Evolutionary conservation across 2,888 invertebrate species (phyloP), one percentile per base, ranked within the genome.

Genomic region (Thereva nobilitata): DNA sequence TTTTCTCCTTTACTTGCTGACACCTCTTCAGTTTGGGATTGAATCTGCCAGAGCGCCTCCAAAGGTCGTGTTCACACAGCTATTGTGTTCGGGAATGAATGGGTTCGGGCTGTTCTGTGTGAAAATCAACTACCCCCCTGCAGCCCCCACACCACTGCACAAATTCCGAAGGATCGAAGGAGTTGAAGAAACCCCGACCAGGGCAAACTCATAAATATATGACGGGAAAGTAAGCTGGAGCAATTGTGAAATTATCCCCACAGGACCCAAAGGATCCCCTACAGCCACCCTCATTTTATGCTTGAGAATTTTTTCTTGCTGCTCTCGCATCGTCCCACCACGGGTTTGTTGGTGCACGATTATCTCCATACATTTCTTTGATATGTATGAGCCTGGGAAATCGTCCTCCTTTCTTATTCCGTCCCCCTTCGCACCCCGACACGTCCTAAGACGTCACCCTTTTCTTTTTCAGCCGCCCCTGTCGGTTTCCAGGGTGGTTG

Each of bases 361-460:
- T 61, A 61, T 61, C 61, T 61, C 50, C 61, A 61, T 61, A 49
- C 61, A 61, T 61, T 61, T 61, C 61, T 61, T 61, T 61, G 61
- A 61, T 61, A 61, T 61, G 61, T 61, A 61, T 61, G 61, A 61
- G 61, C 61, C 23, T 10, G 38, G 47, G 38, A 59, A 59, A 47
- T 59, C 10, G 12, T 45, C 37, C 59, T 38, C 38, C 49, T 8
- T 35, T 9, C 47, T n/a, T 37, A 38, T 35, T 49, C 45, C 9
- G 37, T n/a, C 6, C 4, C 53, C 10, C 38, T 10, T 38, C n/a
- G 4, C 53, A 44, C 37, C 34, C 7, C 34, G 34, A 1, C n/a
- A 23, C 10, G 12, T 49, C 47, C 59, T 10, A 12, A 40, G 61
- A 34, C 23, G n/a, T 35, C 50, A 40, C 41, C 23, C 12, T 61